These are phyloP conservation scores for Apeira syringaria DNA, from an alignment of 2,888 invertebrate genomes.

Conservation along the genomic window DNA sequence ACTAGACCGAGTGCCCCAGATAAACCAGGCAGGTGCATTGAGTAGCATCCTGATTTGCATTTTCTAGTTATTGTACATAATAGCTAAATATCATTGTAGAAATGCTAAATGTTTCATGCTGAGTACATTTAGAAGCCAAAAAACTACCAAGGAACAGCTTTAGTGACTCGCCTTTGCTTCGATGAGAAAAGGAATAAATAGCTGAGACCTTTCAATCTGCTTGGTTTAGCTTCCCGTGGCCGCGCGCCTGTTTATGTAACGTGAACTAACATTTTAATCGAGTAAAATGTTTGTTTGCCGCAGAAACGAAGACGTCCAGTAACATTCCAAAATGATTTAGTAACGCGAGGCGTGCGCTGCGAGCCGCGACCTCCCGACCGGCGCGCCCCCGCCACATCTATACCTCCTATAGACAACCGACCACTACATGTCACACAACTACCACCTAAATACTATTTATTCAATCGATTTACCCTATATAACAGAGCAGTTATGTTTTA, in stretches of 20 bases:
- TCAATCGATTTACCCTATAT: constrained; percentile 55
- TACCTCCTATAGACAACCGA: constrained; percentile 31
- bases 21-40: constrained; percentile 15
- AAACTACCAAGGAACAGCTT: not conserved
- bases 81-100: constrained; percentile 39
- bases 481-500: constrained; percentile 67
- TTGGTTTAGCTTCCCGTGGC: constrained; percentile 24
- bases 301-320: constrained; percentile 79
- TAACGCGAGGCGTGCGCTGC: constrained; percentile 47
- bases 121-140: constrained; percentile 19
- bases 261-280: constrained; percentile 63
- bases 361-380: constrained; percentile 31
- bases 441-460: constrained; percentile 56
- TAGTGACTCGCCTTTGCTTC: not conserved
- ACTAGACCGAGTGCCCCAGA: not conserved
- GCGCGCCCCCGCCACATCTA: constrained; percentile 31
- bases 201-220: constrained; percentile 7
- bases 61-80: constrained; percentile 35
- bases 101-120: constrained; percentile 30
- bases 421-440: constrained; percentile 31
- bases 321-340: constrained; percentile 80
- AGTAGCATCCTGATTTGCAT: constrained; percentile 27
- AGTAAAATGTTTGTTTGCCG: constrained; percentile 73
- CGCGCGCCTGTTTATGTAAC: constrained; percentile 10
- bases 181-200: not conserved